Conservation (phyloP, 1,140 invertebrate genomes). For the Forficula auricularia region DNA sequence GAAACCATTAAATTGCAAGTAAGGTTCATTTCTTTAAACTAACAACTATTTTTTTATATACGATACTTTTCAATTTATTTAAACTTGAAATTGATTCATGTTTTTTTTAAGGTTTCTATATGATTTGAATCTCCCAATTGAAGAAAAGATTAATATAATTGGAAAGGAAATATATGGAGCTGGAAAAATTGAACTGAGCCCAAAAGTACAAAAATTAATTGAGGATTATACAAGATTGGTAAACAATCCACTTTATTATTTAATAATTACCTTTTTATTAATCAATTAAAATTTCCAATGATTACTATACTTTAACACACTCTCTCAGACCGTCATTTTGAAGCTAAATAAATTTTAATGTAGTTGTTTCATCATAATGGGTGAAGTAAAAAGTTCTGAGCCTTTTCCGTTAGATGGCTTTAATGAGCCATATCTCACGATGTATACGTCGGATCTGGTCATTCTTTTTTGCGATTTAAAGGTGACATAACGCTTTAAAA, state of each 20-base stretch:
- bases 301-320: too few species aligned
- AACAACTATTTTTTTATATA: background rate
- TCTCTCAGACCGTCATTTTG: too few species aligned
- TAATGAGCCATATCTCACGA: too few species aligned
- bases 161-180: slow-evolving; percentile 95
- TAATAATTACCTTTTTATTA: too few species aligned
- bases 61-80: background rate
- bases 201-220: slow-evolving; percentile 41
- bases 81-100: background rate
- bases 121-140: slow-evolving; percentile 53
- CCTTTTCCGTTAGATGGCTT: too few species aligned
- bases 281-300: too few species aligned
- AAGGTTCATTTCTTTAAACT: slow-evolving; percentile 2
- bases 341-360: too few species aligned
- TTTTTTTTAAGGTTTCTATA: slow-evolving; percentile 61
- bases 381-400: too few species aligned
- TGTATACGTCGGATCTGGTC: too few species aligned
- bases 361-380: too few species aligned
- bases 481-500: too few species aligned
- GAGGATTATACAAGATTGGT: slow-evolving; percentile 43
- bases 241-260: slow-evolving; percentile 12
- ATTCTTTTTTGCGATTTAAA: too few species aligned
- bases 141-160: slow-evolving; percentile 79
- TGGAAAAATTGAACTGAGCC: slow-evolving; percentile 54
- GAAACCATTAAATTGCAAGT: slow-evolving; percentile 31